Conservation (phyloP, 1,140 invertebrate genomes). For the Bombus soroeensis region DNA sequence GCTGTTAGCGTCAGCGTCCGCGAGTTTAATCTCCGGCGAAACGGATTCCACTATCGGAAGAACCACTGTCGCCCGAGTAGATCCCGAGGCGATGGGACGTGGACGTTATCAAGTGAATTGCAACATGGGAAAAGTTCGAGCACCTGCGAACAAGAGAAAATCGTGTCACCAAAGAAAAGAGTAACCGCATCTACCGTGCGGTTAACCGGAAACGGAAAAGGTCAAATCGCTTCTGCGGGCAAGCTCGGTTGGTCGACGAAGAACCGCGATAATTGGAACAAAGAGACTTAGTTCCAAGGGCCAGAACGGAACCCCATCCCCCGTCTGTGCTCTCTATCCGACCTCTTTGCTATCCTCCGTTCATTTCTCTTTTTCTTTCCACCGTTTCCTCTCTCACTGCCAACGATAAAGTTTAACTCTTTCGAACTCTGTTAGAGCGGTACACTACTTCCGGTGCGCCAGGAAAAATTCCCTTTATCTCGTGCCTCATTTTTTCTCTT, state of each 20-base stretch:
- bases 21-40: not conserved
- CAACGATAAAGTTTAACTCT: conserved; percentile 67
- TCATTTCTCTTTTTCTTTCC: not conserved
- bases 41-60: conserved; percentile 10
- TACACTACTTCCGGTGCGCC: conserved; percentile 45
- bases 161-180: conserved; percentile 56
- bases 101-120: conserved; percentile 29
- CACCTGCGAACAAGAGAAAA: conserved; percentile 58
- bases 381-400: not conserved
- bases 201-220: conserved; percentile 70
- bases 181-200: conserved; percentile 61
- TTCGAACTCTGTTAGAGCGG: conserved; percentile 67
- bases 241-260: conserved; percentile 58
- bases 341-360: not conserved
- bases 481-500: conserved; percentile 43
- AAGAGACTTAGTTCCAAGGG: conserved; percentile 68
- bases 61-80: not conserved
- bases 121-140: conserved; percentile 30
- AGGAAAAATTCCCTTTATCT: conserved; percentile 65
- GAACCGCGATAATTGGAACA: conserved; percentile 74
- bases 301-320: conserved; percentile 55
- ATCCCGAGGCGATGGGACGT: conserved; percentile 11
- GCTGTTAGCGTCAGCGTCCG: not conserved
- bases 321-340: conserved; percentile 1
- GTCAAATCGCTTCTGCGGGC: conserved; percentile 67